These are phyloP conservation scores for Pachydiplax longipennis DNA, from an alignment of 2,888 invertebrate genomes.

Conservation along the genomic window DNA sequence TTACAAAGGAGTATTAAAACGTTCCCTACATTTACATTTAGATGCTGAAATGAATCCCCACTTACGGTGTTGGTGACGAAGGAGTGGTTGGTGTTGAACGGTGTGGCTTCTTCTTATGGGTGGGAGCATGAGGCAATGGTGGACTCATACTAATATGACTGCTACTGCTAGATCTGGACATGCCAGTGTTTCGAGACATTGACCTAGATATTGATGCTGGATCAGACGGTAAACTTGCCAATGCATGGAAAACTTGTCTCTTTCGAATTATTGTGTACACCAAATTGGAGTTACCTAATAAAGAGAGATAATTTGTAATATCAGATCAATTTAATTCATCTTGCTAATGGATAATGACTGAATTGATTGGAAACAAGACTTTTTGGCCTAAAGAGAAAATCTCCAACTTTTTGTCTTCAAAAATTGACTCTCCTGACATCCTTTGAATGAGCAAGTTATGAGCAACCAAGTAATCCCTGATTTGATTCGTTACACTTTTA, in stretches of 20 bases:
- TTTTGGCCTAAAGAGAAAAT: too few relatives aligned
- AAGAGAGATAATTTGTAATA: not conserved
- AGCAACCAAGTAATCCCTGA: too few relatives aligned
- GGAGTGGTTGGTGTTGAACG: not conserved
- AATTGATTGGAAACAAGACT: too few relatives aligned
- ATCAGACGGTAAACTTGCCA: constrained; percentile 97
- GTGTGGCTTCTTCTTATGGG: not conserved
- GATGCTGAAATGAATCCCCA: not conserved
- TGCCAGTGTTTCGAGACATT: constrained; percentile 57
- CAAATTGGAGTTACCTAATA: constrained; percentile 91
- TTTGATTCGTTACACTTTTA: too few relatives aligned
- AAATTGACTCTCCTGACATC: too few relatives aligned
- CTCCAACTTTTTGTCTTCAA: too few relatives aligned
- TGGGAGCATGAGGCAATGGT: not conserved
- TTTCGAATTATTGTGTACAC: constrained; percentile 99
- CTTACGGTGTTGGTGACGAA: constrained; percentile 55
- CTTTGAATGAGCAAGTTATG: too few relatives aligned
- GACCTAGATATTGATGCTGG: constrained; percentile 86
- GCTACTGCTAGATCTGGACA: constrained; percentile 33
- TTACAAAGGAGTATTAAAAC: too few relatives aligned
- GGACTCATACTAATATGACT: not conserved
- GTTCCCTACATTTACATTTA: too few relatives aligned
- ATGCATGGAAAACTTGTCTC: constrained; percentile 94
- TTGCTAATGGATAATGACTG: too few relatives aligned
- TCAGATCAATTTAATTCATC: too few relatives aligned